A percentile compares a stretch with the other conserved stretches of the same genome.
Conservation (phyloP, 2,113 vertebrate species). For the Gyps fulvus region DNA sequence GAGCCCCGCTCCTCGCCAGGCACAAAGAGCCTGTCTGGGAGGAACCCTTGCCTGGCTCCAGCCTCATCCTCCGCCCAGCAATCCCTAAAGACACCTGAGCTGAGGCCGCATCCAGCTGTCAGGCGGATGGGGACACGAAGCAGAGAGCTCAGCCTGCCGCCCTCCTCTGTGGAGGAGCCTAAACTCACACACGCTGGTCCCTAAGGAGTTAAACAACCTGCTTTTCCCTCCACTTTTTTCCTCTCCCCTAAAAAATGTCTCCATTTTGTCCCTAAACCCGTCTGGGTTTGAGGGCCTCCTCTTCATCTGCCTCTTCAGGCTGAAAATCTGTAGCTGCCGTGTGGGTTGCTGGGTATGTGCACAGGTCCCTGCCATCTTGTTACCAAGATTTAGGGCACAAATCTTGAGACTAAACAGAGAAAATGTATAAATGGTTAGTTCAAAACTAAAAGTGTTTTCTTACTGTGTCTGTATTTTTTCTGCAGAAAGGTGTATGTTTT, state of each 20-base stretch:
- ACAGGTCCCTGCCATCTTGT: not conserved
- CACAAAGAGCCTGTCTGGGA: not conserved
- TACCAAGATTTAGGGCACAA: not conserved
- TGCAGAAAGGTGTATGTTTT: not conserved
- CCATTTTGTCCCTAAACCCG: not conserved
- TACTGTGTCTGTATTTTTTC: not conserved
- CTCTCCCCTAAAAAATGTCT: not conserved
- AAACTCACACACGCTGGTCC: not conserved
- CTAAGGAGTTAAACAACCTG: not conserved
- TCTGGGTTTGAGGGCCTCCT: not conserved
- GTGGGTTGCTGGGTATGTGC: not conserved
- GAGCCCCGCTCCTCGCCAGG: not conserved
- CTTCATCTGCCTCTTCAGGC: not conserved
- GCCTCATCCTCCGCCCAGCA: not conserved
- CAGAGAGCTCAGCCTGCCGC: accelerated
- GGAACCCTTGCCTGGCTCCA: not conserved
- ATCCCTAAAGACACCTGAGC: not conserved
- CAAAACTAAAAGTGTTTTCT: not conserved
- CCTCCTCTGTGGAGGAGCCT: accelerated
- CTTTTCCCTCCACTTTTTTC: not conserved
- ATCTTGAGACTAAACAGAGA: not conserved
- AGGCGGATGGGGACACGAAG: not conserved
- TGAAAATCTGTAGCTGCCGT: not conserved
- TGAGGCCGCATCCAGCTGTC: not conserved
- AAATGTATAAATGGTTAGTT: not conserved